Percentiles rank a stretch among this genome's conserved stretches.
Evolutionary conservation across 2,797 vertebrate species (phyloP).

Genomic region (Lepilemur ruficaudatus): DNA sequence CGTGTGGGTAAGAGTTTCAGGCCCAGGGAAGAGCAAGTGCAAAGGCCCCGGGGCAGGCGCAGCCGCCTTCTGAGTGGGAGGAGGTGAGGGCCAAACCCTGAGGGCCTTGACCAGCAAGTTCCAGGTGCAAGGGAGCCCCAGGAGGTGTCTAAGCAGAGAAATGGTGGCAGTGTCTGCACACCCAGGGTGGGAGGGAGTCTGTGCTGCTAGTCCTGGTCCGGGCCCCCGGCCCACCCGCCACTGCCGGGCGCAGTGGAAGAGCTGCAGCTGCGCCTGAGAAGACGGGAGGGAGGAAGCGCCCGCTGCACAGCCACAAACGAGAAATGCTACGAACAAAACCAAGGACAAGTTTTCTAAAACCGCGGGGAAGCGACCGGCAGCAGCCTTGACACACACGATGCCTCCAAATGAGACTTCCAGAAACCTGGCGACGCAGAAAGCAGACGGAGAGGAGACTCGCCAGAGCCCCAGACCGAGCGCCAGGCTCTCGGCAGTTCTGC

Average conservation of each 20-base stretch:
- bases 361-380: neutral
- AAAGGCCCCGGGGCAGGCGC: neutral
- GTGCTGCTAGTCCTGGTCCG: too few relatives aligned
- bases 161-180: fast-evolving
- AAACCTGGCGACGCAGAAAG: neutral
- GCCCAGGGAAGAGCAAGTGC: neutral
- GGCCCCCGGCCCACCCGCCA: neutral
- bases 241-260: too few relatives aligned
- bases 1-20: neutral
- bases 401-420: neutral
- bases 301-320: neutral
- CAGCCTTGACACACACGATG: neutral
- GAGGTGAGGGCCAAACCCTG: neutral
- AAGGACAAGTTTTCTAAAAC: slow-evolving; percentile 26
- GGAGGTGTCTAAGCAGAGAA: neutral
- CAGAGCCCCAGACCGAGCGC: neutral
- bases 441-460: neutral
- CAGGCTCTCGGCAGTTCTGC: neutral
- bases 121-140: neutral
- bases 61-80: neutral
- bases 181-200: too few relatives aligned
- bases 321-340: neutral
- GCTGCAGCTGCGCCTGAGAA: neutral
- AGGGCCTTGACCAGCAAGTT: neutral
- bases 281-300: neutral